These are phyloP conservation scores for Stenodera caucasica DNA, from an alignment of 2,888 invertebrate genomes.

Conservation along the genomic window DNA sequence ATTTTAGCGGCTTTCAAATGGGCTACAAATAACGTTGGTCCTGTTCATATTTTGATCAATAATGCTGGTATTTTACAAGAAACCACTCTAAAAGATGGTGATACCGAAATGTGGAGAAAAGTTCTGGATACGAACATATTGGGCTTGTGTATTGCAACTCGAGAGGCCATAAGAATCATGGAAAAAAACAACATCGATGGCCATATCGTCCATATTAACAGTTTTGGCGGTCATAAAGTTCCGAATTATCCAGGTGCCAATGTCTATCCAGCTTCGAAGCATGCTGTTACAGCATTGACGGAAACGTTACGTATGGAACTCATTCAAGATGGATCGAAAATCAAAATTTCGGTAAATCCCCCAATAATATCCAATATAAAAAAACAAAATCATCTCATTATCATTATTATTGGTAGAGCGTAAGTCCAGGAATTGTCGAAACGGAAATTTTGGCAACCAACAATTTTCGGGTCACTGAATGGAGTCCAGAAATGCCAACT, in stretches of 20 bases:
- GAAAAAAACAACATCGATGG: constrained; percentile 30
- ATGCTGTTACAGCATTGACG: constrained; percentile 48
- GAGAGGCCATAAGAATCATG: constrained; percentile 37
- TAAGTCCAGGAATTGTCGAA: constrained; percentile 13
- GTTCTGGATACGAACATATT: constrained; percentile 35
- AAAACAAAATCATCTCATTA: background rate
- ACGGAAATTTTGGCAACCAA: no score
- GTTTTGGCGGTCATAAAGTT: constrained; percentile 38
- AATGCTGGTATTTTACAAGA: constrained; percentile 46
- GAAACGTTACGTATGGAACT: constrained; percentile 51
- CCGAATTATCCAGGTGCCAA: constrained; percentile 35
- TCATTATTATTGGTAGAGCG: constrained; percentile 10
- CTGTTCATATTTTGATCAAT: constrained; percentile 51
- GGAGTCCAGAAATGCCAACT: no score
- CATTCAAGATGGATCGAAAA: constrained; percentile 41
- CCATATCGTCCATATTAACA: constrained; percentile 40
- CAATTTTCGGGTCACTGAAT: no score
- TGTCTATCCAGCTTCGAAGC: constrained; percentile 44
- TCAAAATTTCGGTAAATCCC: constrained; percentile 48
- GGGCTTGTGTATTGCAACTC: constrained; percentile 33
- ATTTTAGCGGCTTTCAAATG: constrained; percentile 46
- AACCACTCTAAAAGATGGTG: constrained; percentile 38
- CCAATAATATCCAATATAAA: background rate
- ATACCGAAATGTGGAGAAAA: constrained; percentile 33
- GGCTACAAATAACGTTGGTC: constrained; percentile 47